Percentiles rank a stretch among this genome's conserved stretches.
Evolutionary conservation across 64 coral and sea anemone genomes (phyloP).

Genomic region (Actinia tenebrosa): DNA sequence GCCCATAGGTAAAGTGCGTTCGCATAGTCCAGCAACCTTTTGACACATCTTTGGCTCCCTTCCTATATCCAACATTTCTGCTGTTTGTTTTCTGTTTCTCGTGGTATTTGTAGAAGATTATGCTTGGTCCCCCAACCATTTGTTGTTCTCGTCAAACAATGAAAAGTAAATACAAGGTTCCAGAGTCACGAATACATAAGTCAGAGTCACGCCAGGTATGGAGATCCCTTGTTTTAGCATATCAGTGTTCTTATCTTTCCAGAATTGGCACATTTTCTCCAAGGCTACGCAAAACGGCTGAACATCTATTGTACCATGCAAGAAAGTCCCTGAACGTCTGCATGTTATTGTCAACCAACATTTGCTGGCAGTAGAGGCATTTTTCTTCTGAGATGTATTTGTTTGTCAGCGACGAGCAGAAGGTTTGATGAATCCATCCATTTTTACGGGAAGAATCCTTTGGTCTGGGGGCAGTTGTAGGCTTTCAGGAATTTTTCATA

Average conservation of each 20-base stretch:
- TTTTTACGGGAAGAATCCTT: conserved; percentile 28
- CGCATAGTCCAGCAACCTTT: conserved; percentile 25
- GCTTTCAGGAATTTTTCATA: conserved; percentile 32
- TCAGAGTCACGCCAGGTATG: conserved; percentile 26
- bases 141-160: conserved; percentile 25
- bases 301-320: conserved; percentile 24
- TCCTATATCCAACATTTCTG: conserved; percentile 18
- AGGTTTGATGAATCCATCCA: conserved; percentile 25
- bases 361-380: conserved; percentile 21
- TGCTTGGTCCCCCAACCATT: conserved; percentile 30
- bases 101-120: conserved; percentile 31
- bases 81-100: conserved; percentile 7
- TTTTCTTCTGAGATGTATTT: background rate
- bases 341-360: conserved; percentile 25
- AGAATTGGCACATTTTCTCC: conserved; percentile 42
- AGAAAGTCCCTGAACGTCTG: conserved; percentile 19
- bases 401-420: conserved; percentile 9
- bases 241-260: conserved; percentile 35
- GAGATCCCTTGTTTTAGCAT: conserved; percentile 28
- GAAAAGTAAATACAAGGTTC: conserved; percentile 22
- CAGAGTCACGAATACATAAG: conserved; percentile 23
- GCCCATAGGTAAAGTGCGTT: conserved; percentile 40
- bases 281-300: conserved; percentile 2
- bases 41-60: conserved; percentile 29
- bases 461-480: conserved; percentile 33